phyloP scores from a whole-genome alignment of 2,113 vertebrate genomes.

The Tichodroma muraria region DNA sequence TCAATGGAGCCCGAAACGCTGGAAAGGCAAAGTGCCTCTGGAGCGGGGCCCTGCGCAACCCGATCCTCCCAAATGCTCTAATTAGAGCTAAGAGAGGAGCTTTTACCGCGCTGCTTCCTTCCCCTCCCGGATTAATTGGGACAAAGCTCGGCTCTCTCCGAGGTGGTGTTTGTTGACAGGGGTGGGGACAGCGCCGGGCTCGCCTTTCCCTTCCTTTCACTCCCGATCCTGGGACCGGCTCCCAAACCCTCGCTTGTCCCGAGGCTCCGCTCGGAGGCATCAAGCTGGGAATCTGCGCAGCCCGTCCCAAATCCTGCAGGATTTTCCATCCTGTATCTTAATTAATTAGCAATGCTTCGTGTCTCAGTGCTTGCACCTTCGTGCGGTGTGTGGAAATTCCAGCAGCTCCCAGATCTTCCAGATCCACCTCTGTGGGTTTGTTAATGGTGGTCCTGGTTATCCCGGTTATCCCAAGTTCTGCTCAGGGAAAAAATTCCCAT shows the following conservation, averaged over 20 bases:
- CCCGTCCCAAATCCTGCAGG: not conserved
- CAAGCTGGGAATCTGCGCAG: not conserved
- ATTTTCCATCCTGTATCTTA: not conserved
- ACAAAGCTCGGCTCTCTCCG: conserved; percentile 7
- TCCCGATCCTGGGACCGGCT: not conserved
- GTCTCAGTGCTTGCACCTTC: not conserved
- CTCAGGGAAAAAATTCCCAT: not conserved
- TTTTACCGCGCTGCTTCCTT: not conserved
- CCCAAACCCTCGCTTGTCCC: not conserved
- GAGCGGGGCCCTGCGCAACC: conserved; percentile 21
- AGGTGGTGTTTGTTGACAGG: conserved; percentile 24
- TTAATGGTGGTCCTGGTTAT: not conserved
- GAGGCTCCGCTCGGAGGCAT: not conserved
- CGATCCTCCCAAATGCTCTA: conserved; percentile 29
- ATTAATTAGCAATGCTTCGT: not conserved
- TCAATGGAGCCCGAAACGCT: conserved; percentile 2
- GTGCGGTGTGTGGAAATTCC: too few species aligned
- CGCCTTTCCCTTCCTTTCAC: not conserved
- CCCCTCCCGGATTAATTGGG: conserved; percentile 18
- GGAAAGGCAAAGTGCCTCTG: not conserved
- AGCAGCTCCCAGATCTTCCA: not conserved
- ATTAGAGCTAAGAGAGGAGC: conserved; percentile 57
- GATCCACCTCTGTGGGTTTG: not conserved
- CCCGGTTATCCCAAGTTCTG: not conserved
- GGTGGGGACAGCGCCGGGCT: not conserved